Evolutionary conservation across 2,113 vertebrate genomes (phyloP).

Genomic region (Nibea coibor): DNA sequence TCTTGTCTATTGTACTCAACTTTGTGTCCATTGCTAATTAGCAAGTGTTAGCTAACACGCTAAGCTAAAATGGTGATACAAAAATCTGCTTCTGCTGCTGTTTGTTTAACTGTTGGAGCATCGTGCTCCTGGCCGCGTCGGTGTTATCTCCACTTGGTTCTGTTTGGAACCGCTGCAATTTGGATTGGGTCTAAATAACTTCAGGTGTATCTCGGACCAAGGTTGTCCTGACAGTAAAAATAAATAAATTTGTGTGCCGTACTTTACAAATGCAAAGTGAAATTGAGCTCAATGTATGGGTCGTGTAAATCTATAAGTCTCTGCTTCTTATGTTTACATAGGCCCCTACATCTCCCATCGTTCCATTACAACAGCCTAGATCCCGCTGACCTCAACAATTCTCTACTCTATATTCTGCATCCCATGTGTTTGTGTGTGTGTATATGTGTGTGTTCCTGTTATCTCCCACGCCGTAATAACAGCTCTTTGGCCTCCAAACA

Average conservation of each 20-base stretch:
- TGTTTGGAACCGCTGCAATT: background rate
- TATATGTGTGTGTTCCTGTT: constrained; percentile 30
- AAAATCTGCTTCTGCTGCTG: background rate
- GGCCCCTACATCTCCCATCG: background rate
- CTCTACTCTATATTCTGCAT: constrained; percentile 3
- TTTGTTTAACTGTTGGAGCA: background rate
- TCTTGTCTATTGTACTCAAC: too few relatives aligned
- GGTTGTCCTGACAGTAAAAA: too few relatives aligned
- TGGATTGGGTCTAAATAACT: background rate
- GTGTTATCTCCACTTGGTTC: background rate
- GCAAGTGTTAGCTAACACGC: background rate
- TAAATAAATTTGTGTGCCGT: background rate
- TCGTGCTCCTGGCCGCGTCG: background rate
- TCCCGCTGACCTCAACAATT: constrained; percentile 39
- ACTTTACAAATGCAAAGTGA: background rate
- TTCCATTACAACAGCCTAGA: constrained; percentile 22
- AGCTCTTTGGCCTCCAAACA: constrained; percentile 54
- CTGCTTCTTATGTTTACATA: background rate
- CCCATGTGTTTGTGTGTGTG: constrained; percentile 5
- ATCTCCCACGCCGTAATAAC: constrained; percentile 60
- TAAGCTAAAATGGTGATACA: background rate
- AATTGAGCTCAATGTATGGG: background rate
- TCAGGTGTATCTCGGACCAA: too few relatives aligned
- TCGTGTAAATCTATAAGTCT: background rate
- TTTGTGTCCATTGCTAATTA: background rate